Base-by-base conservation (phyloP, 2,888 invertebrate genomes). In the Drosophila formosana region DNA sequence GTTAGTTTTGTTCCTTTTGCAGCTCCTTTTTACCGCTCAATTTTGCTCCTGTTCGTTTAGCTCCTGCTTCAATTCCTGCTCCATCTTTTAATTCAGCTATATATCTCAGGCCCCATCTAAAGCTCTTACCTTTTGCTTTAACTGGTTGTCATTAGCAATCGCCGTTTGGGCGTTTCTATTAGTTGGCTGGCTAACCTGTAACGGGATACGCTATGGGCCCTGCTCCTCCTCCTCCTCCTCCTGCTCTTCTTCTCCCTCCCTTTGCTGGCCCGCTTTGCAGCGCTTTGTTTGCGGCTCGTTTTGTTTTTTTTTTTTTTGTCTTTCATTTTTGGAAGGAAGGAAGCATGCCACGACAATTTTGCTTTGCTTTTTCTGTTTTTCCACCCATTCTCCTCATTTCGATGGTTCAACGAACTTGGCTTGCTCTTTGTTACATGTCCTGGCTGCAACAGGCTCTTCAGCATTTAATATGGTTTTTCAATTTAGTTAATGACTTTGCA, bases 401-500 rank as follows among this genome's bases (percentile, higher is more conserved):
- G 75, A 58, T 77, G 69, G 82, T 88, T 83, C 82, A 83, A 88
- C 78, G 82, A 83, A 83, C 88, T 57, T 39, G 30, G 18, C 2
- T 18, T 34, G 55, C 51, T n/a, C 53, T 78, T 68, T 67, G 72
- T 69, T 74, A 30, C 47, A 18, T 28, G 57, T 18, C 49, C 45
- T 8, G 30, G 3, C 26, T 55, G 34, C 46, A 39, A 53, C 46
- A 39, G 26, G 23, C 55, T 43, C 23, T 45, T 28, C 49, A 52
- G 58, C 52, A 41, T 70, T 73, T 66, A 65, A 79, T 88, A 85
- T 76, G 76, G 69, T 66, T 82, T 83, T 47, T 88, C 86, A 88
- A 83, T 83, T 83, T 72, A 69, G 80, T 77, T 88, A 88, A 83
- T 83, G 88, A 88, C 86, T 70, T 72, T 72, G 62, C 55, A 65